phyloP scores from a whole-genome alignment of 2,888 invertebrate genomes.

The Buathra laborator region DNA sequence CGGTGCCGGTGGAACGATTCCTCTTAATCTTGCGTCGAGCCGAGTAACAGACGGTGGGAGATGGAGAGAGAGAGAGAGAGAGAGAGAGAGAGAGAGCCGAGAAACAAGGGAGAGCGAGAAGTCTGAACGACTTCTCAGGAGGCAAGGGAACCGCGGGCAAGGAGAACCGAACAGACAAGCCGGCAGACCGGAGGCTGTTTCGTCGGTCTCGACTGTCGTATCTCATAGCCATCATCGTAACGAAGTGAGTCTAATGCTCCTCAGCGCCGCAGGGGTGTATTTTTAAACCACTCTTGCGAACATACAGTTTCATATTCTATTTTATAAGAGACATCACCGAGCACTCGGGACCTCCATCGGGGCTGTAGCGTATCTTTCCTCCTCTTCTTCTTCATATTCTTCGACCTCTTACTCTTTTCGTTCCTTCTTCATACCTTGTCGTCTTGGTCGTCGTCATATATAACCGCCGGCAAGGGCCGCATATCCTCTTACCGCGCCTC shows the following conservation, averaged over 20 bases:
- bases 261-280: constrained; percentile 74
- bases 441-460: constrained; percentile 53
- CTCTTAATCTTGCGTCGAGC: constrained; percentile 52
- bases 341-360: constrained; percentile 67
- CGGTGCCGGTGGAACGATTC: constrained; percentile 56
- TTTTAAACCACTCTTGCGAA: constrained; percentile 84
- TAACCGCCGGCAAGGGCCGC: constrained; percentile 40
- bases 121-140: constrained; percentile 50
- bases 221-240: constrained; percentile 71
- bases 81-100: constrained; percentile 1
- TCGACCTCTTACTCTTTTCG: constrained; percentile 53
- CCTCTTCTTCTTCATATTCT: constrained; percentile 50
- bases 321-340: constrained; percentile 81
- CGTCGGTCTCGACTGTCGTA: constrained; percentile 64
- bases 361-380: constrained; percentile 12
- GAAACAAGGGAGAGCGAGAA: constrained; percentile 14
- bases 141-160: constrained; percentile 36
- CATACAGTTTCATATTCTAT: constrained; percentile 85
- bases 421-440: constrained; percentile 44
- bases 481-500: constrained; percentile 63
- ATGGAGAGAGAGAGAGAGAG: not conserved
- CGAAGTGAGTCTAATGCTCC: constrained; percentile 71
- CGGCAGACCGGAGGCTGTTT: constrained; percentile 50
- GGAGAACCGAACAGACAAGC: constrained; percentile 34
- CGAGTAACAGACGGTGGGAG: constrained; percentile 14